Base-by-base conservation (phyloP, 2,797 vertebrate species). In the Peromyscus melanophrys region DNA sequence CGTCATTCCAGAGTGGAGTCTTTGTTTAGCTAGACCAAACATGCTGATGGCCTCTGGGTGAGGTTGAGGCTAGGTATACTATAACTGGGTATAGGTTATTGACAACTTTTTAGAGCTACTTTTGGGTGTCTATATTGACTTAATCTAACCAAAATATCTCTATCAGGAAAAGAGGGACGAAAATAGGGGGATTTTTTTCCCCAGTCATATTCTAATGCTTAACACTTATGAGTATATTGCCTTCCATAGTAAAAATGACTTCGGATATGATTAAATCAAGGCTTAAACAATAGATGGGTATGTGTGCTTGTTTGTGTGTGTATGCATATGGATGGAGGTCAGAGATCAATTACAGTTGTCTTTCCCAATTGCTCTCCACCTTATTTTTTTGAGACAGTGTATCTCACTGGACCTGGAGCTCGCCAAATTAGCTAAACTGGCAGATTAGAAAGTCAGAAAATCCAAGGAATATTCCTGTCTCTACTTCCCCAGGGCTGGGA, bases 21-120 rank as follows among this genome's bases (percentile, higher is more conserved):
- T 93, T 96, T 93, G 43, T 96, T 97, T 40, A 3, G 69, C 80
- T 85, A 84, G 21, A 37, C 94, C 95, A 94, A 96, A 93, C 57
- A 95, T 73, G 73, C 89, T 57, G 9, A 25, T 86, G 55, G 37
- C 31, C n/a, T 95, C 81, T 96, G 78, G 75, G n/a, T 88, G 52
- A 75, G 73, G 80, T 93, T 25, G 49, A 94, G 75, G 83, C 52
- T 87, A 77, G 69, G 3, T 49, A 17, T 78, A 75, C 37, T 75
- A 27, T 75, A 75, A 43, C 71, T 75, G 40, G 71, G 37, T 75
- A 75, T 43, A 40, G 71, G 37, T 75, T 76, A 96, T n/a, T 57
- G 40, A 12, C 92, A 5, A 81, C 52, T 75, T 95, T 92, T 95
- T 55, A 78, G 71, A 95, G 55, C 19, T 90, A n/a, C 69, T 95